Evolutionary conservation across 2,113 vertebrate species (phyloP).

Genomic region (Rhizomys pruinosus): DNA sequence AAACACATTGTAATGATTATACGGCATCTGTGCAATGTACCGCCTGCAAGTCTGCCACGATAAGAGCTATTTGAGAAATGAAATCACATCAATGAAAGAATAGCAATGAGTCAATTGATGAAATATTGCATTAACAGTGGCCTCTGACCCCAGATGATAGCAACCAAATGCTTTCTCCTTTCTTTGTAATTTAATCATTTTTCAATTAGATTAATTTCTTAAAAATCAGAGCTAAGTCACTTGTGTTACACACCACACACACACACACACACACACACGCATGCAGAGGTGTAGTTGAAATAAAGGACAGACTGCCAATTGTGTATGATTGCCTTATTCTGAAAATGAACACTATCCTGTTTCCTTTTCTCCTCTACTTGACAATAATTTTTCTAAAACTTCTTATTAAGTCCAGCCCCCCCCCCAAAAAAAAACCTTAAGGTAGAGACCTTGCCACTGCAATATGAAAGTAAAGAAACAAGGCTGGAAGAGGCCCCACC

Average conservation of each 20-base stretch:
- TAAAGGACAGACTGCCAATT: constrained; percentile 23
- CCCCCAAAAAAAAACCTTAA: neutral
- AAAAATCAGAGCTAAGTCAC: constrained; percentile 68
- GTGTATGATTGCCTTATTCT: neutral
- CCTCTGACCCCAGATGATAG: constrained; percentile 68
- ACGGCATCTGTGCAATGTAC: constrained; percentile 72
- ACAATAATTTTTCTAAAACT: constrained; percentile 35
- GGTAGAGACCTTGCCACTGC: constrained; percentile 3
- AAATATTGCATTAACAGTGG: constrained; percentile 75
- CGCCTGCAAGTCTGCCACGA: constrained; percentile 50
- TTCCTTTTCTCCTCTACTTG: neutral
- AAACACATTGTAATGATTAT: constrained; percentile 71
- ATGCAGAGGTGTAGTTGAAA: constrained; percentile 31
- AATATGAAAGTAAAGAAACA: neutral
- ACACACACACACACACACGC: constrained; percentile 50
- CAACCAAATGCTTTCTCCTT: constrained; percentile 71
- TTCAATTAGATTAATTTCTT: constrained; percentile 79
- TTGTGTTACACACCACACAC: constrained; percentile 48
- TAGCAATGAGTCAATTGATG: constrained; percentile 79
- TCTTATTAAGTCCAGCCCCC: neutral
- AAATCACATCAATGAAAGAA: constrained; percentile 78
- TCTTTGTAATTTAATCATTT: constrained; percentile 78
- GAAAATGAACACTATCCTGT: neutral
- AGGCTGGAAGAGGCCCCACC: neutral
- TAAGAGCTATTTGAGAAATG: constrained; percentile 73